phyloP scores from a whole-genome alignment of 92 coral and sea anemone genomes.

The Pocillopora meandrina region DNA sequence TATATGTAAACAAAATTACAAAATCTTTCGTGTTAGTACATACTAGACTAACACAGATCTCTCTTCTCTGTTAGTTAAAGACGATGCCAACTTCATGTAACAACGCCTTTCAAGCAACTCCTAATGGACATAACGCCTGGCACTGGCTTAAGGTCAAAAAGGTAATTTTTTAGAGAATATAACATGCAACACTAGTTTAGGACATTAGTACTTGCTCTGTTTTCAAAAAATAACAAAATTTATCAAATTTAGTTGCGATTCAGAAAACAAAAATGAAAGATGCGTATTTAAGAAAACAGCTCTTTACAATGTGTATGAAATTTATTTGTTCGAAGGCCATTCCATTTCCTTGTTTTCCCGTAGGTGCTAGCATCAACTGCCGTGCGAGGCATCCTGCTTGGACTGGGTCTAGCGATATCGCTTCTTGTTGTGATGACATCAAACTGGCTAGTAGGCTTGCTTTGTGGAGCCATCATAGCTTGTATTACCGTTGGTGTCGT shows the following conservation, averaged over 20 bases:
- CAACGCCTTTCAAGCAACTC: constrained; percentile 97
- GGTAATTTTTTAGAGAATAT: constrained; percentile 37
- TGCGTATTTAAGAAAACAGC: too few relatives aligned
- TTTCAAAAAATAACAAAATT: too few relatives aligned
- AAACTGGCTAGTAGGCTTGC: constrained; percentile 92
- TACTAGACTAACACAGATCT: not conserved
- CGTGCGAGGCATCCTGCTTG: constrained; percentile 87
- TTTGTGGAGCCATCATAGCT: constrained; percentile 84
- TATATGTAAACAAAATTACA: not conserved
- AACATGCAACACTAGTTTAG: not conserved
- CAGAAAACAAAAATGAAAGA: not conserved
- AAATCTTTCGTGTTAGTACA: not conserved
- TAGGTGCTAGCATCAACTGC: constrained; percentile 95
- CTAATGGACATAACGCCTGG: constrained; percentile 87
- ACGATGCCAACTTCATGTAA: constrained; percentile 87
- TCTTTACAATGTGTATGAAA: too few relatives aligned
- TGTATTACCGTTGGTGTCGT: constrained; percentile 90
- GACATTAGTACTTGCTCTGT: too few relatives aligned
- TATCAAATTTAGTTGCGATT: not conserved
- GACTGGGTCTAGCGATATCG: constrained; percentile 82
- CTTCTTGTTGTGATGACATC: constrained; percentile 91
- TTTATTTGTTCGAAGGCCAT: not conserved
- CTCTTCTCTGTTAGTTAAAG: constrained; percentile 57
- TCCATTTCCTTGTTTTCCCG: not conserved
- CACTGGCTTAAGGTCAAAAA: constrained; percentile 96